A percentile compares a stretch with the other conserved stretches of the same genome.
phyloP scores from a whole-genome alignment of 2,113 vertebrate species.

The Pterocles orientalis region DNA sequence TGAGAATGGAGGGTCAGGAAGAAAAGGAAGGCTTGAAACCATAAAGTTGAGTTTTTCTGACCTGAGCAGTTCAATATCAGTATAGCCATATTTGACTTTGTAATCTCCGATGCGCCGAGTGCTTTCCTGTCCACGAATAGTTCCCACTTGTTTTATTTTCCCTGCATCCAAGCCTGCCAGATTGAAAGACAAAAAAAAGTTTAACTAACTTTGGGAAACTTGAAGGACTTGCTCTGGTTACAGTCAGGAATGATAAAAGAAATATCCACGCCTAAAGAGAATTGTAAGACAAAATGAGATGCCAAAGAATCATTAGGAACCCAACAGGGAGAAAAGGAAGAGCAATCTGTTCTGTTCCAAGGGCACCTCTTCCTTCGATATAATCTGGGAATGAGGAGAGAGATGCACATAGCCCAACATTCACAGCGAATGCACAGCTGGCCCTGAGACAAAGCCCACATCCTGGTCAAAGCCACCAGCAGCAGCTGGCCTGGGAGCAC shows the following conservation, averaged over 20 bases:
- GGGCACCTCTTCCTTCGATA: background rate
- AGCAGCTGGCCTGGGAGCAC: background rate
- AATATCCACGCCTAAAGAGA: background rate
- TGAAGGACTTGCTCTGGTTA: background rate
- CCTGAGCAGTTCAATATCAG: constrained; percentile 93
- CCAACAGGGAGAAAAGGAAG: background rate
- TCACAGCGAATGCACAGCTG: background rate
- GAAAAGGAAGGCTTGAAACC: background rate
- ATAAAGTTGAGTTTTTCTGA: constrained; percentile 59
- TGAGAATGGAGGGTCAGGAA: background rate
- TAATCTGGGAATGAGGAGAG: background rate
- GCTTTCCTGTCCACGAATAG: constrained; percentile 91
- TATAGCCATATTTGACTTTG: constrained; percentile 92
- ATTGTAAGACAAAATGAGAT: background rate
- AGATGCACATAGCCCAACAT: background rate
- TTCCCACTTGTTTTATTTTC: constrained; percentile 88
- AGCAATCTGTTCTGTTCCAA: background rate
- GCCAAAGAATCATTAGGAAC: background rate
- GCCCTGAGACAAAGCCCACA: background rate
- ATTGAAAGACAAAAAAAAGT: background rate
- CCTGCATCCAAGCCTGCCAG: constrained; percentile 87
- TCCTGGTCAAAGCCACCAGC: background rate
- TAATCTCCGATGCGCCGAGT: constrained; percentile 95
- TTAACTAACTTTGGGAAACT: background rate
- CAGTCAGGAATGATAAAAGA: background rate